Conservation (phyloP, 2,888 invertebrate species). For the Coelopa pilipes region DNA sequence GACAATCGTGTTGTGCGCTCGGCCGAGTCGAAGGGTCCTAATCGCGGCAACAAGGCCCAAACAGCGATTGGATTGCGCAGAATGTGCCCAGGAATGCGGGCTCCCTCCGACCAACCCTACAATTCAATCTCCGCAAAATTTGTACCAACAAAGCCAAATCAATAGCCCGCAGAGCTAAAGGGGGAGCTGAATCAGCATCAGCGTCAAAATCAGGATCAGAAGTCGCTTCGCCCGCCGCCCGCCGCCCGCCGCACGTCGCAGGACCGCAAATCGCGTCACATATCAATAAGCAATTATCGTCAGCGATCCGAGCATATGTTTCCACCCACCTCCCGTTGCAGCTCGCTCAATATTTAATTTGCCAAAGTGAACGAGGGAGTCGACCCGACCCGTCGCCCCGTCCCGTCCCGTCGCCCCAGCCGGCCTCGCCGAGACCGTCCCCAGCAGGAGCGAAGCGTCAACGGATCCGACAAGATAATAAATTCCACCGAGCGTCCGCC, state of each 20-base stretch:
- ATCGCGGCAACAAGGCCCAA: no score
- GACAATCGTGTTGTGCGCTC: no score
- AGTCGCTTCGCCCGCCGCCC: no score
- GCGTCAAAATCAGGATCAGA: background rate
- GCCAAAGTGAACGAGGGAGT: constrained; percentile 3
- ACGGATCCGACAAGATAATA: background rate
- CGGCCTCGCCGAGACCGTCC: background rate
- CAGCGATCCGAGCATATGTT: constrained; percentile 16
- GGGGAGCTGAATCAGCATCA: background rate
- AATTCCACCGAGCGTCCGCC: background rate
- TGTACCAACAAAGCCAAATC: no score
- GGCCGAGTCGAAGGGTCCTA: no score
- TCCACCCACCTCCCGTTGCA: constrained; percentile 6
- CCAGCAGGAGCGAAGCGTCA: background rate
- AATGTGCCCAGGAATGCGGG: no score
- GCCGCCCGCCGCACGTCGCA: no score
- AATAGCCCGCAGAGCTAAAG: background rate
- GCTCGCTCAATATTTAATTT: constrained; percentile 23
- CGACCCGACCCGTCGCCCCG: background rate
- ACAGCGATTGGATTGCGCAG: no score
- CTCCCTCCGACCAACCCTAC: no score
- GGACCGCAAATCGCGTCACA: background rate
- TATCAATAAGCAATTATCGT: constrained; percentile 3
- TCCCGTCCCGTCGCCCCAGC: no score
- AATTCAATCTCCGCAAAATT: no score